Conservation (phyloP, 35 echinoderm and acorn worm genomes). For the Anneissia japonica region DNA sequence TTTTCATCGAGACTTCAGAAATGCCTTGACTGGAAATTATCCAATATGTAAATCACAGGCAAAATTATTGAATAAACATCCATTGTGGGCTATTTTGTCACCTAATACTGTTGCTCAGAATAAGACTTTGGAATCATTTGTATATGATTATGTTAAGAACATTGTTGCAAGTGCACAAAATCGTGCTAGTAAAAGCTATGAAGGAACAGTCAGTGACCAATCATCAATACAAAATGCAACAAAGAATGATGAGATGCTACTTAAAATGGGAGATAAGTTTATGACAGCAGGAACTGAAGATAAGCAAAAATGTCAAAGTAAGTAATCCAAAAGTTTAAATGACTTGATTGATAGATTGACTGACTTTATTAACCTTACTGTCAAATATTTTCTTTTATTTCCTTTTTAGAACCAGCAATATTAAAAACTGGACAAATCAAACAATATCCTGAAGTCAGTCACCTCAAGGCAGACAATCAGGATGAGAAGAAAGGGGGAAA, state of each 20-base stretch:
- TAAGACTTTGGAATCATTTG: slow-evolving; percentile 50
- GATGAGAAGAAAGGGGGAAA: slow-evolving; percentile 43
- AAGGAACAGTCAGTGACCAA: too few species aligned
- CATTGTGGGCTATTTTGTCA: neutral
- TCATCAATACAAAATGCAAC: too few species aligned
- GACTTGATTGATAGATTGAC: too few species aligned
- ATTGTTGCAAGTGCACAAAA: slow-evolving; percentile 33
- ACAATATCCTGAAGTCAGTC: slow-evolving; percentile 44
- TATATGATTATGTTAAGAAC: slow-evolving; percentile 29
- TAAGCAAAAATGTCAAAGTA: too few species aligned
- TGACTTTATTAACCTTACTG: too few species aligned
- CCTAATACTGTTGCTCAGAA: neutral
- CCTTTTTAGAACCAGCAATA: slow-evolving; percentile 24
- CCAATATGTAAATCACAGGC: slow-evolving; percentile 19
- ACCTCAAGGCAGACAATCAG: slow-evolving; percentile 56
- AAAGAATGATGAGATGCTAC: too few species aligned
- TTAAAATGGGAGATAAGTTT: too few species aligned
- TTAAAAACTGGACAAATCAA: slow-evolving; percentile 80
- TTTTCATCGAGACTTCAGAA: slow-evolving; percentile 83
- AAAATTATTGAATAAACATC: neutral
- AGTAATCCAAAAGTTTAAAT: too few species aligned
- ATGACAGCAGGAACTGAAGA: too few species aligned
- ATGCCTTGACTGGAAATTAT: slow-evolving; percentile 60
- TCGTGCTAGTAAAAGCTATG: neutral
- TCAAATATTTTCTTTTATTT: neutral